Percentiles rank a stretch among this genome's conserved stretches.
phyloP scores from a whole-genome alignment of 2,888 invertebrate genomes.

The Sarcophaga caerulescens region DNA sequence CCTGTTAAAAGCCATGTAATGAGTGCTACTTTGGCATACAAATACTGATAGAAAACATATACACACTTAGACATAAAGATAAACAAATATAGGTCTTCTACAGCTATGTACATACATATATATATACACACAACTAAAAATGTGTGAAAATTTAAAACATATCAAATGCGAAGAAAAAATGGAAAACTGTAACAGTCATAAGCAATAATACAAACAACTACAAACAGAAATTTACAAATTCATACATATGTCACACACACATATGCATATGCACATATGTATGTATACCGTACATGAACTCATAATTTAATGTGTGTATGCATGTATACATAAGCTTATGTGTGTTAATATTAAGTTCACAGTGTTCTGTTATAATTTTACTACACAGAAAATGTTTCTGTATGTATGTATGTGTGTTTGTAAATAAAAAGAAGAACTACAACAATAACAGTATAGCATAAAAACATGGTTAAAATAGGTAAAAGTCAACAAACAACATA shows the following conservation, averaged over 20 bases:
- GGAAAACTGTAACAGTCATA: too few species aligned
- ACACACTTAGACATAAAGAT: neutral
- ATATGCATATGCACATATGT: too few species aligned
- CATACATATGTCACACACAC: too few species aligned
- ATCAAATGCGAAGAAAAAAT: too few species aligned
- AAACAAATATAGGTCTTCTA: neutral
- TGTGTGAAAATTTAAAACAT: neutral
- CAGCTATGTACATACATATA: neutral
- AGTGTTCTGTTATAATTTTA: neutral
- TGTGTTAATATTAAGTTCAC: neutral
- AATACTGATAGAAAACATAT: conserved; percentile 7
- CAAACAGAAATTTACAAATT: too few species aligned
- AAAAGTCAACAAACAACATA: conserved; percentile 46
- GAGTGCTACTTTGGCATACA: conserved; percentile 51
- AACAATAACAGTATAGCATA: conserved; percentile 3
- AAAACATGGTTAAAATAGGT: conserved; percentile 36
- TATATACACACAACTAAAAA: neutral
- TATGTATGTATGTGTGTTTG: neutral
- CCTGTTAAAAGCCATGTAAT: conserved; percentile 55
- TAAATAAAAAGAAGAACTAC: neutral
- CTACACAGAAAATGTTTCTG: neutral
- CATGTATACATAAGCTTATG: neutral
- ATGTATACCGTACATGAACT: too few species aligned
- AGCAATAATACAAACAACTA: too few species aligned
- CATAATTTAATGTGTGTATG: neutral